Conservation (phyloP, 2,888 invertebrate genomes). For the Priapulus caudatus region DNA sequence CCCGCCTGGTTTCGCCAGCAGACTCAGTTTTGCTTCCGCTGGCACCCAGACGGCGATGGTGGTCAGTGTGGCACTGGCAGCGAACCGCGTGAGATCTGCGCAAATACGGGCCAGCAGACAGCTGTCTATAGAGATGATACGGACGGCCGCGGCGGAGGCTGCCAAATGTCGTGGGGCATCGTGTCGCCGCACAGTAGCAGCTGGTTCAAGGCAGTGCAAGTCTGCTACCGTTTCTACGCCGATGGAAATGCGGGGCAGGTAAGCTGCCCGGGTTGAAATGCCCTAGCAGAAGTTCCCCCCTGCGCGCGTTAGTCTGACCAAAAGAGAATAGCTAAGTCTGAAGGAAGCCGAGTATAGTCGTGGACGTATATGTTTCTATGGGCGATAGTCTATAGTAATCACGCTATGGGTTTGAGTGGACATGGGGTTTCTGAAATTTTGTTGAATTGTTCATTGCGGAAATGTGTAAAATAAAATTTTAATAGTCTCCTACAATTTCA, state of each 20-base stretch:
- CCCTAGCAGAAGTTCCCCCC: no score
- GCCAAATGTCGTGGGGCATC: constrained; percentile 14
- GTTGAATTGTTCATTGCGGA: no score
- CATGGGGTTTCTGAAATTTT: no score
- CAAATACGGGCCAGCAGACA: constrained; percentile 7
- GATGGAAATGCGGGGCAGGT: neutral
- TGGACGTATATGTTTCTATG: no score
- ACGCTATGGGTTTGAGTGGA: no score
- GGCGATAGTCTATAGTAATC: no score
- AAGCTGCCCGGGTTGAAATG: no score
- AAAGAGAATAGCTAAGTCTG: no score
- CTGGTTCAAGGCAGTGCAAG: neutral
- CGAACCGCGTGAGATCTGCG: constrained; percentile 11
- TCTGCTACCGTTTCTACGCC: neutral
- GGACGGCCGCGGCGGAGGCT: constrained; percentile 12
- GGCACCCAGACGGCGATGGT: constrained; percentile 13
- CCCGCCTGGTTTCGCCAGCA: neutral
- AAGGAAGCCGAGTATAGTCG: no score
- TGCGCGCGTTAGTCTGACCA: no score
- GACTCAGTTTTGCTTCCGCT: constrained; percentile 11
- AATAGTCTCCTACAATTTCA: no score
- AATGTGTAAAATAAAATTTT: no score
- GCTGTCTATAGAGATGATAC: constrained; percentile 15
- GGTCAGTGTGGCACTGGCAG: constrained; percentile 15
- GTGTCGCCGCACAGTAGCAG: constrained; percentile 5